These are phyloP conservation scores for Microcebus jonahi DNA, from an alignment of 2,113 vertebrate species.

Conservation along the genomic window DNA sequence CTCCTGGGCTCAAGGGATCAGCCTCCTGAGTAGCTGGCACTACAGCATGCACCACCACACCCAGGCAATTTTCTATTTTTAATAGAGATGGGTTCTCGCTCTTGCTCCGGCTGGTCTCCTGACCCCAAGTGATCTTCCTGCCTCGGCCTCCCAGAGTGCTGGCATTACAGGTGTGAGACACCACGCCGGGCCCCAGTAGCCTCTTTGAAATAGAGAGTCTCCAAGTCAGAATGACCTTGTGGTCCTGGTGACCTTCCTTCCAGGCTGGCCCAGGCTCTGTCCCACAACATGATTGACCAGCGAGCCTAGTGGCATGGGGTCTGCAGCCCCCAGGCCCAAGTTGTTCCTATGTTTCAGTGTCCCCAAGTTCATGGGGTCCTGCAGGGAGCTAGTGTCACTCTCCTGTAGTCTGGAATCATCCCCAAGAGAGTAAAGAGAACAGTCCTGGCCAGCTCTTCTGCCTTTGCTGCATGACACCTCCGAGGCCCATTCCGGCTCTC, in stretches of 20 bases:
- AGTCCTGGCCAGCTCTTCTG: neutral
- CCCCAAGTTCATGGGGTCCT: neutral
- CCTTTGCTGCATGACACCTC: neutral
- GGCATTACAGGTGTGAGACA: too few relatives aligned
- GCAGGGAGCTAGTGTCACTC: neutral
- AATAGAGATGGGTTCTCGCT: too few relatives aligned
- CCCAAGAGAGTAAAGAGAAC: neutral
- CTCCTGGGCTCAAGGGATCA: too few relatives aligned
- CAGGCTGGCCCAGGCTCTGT: neutral
- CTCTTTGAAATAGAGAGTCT: neutral
- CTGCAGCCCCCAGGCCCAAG: neutral
- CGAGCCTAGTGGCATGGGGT: neutral
- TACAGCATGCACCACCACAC: too few relatives aligned
- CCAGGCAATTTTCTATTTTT: too few relatives aligned
- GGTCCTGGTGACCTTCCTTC: neutral
- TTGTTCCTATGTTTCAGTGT: fast-evolving
- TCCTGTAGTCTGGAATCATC: neutral
- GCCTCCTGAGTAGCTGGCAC: too few relatives aligned
- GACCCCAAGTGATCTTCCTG: too few relatives aligned
- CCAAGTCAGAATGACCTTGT: neutral
- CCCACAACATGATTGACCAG: neutral
- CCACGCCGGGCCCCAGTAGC: neutral
- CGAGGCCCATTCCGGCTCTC: neutral
- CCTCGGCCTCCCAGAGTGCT: too few relatives aligned
- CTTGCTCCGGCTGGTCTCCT: too few relatives aligned